Evolutionary conservation across 2,113 vertebrate species (phyloP).

Genomic region (Shinisaurus crocodilurus): DNA sequence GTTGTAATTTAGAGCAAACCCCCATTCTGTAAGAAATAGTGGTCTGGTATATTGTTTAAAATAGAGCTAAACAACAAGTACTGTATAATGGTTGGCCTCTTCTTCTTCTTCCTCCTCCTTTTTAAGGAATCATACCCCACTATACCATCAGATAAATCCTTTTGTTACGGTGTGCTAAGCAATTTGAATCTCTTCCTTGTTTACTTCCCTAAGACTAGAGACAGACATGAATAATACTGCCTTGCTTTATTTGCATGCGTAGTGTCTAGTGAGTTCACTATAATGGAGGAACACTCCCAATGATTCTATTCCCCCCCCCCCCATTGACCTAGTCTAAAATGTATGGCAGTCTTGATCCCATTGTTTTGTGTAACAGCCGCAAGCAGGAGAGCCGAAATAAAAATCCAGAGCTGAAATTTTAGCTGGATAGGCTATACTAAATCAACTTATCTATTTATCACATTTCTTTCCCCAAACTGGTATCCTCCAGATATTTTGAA

Average conservation of each 20-base stretch:
- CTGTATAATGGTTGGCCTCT: slow-evolving; percentile 40
- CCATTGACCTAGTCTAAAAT: background rate
- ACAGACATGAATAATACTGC: slow-evolving; percentile 45
- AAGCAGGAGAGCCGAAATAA: no score
- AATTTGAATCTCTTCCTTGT: slow-evolving; percentile 48
- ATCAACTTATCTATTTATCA: no score
- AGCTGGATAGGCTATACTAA: background rate
- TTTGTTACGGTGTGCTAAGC: slow-evolving; percentile 53
- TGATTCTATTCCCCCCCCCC: background rate
- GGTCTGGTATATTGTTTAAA: slow-evolving; percentile 20
- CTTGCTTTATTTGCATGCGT: background rate
- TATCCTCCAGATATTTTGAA: no score
- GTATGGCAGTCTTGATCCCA: background rate
- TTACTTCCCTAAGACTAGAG: slow-evolving; percentile 45
- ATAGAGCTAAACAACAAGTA: slow-evolving; percentile 47
- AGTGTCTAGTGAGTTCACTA: slow-evolving; percentile 31
- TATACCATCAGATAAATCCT: slow-evolving; percentile 55
- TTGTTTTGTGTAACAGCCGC: background rate
- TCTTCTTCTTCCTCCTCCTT: background rate
- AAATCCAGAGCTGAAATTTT: background rate
- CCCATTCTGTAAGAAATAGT: slow-evolving; percentile 19
- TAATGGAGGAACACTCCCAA: slow-evolving; percentile 23
- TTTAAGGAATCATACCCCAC: slow-evolving; percentile 34
- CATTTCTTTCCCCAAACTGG: no score
- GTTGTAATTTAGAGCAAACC: slow-evolving; percentile 39